Conservation (phyloP, 2,113 vertebrate genomes). For the Macroglossus sobrinus region DNA sequence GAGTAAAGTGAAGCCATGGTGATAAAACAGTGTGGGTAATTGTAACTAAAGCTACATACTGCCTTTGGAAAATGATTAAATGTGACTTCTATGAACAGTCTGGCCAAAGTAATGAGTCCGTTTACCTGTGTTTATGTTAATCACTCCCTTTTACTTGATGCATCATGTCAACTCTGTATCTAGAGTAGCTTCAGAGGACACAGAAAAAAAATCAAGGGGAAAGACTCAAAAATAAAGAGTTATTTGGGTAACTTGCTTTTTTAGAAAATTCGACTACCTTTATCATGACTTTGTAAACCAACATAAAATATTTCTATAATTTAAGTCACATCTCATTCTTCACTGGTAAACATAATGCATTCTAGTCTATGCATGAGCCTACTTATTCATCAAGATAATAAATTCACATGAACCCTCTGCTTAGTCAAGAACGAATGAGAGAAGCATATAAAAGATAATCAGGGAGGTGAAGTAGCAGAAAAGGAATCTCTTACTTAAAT, state of each 20-base stretch:
- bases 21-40: background rate
- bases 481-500: background rate
- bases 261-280: background rate
- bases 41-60: background rate
- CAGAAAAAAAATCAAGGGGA: background rate
- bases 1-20: background rate
- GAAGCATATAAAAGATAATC: no score
- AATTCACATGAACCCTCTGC: background rate
- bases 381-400: background rate
- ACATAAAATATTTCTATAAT: background rate
- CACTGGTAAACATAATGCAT: background rate
- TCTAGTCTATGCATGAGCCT: background rate
- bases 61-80: constrained; percentile 2
- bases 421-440: background rate
- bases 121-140: background rate
- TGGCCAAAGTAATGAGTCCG: background rate
- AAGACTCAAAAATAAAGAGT: background rate
- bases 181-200: background rate
- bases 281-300: background rate
- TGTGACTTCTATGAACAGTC: background rate
- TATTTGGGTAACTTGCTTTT: background rate
- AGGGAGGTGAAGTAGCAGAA: background rate
- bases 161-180: background rate
- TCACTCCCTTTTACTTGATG: background rate
- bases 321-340: background rate